These are phyloP conservation scores for Acanthopagrus latus DNA, from an alignment of 2,797 vertebrate species.

Conservation along the genomic window DNA sequence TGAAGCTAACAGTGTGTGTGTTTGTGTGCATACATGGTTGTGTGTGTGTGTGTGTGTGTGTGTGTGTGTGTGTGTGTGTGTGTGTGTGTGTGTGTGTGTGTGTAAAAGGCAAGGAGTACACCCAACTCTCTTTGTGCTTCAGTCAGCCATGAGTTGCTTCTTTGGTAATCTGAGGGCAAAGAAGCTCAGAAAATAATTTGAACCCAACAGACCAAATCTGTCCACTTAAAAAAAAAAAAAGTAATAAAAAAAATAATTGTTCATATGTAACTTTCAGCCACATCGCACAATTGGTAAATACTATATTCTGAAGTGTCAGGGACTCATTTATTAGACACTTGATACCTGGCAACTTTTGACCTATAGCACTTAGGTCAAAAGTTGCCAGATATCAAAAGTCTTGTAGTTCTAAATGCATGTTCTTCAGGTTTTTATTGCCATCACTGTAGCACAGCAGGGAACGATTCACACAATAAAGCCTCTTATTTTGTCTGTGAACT, in stretches of 20 bases:
- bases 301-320: background rate
- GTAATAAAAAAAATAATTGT: too few species aligned
- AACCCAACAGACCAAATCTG: background rate
- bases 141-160: slow-evolving; percentile 74
- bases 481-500: too few species aligned
- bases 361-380: background rate
- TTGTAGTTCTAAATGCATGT: too few species aligned
- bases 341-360: too few species aligned
- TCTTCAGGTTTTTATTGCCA: too few species aligned
- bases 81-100: slow-evolving; percentile 16
- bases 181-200: slow-evolving; percentile 10
- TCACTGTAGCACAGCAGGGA: too few species aligned
- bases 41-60: slow-evolving; percentile 7
- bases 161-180: slow-evolving; percentile 83
- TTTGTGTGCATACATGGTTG: slow-evolving; percentile 1
- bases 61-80: background rate
- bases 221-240: background rate
- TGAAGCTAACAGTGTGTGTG: slow-evolving; percentile 64
- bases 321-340: background rate
- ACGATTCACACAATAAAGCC: too few species aligned
- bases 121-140: slow-evolving; percentile 57
- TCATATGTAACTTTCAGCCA: background rate
- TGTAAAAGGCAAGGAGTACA: slow-evolving; percentile 51
- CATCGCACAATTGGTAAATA: background rate
- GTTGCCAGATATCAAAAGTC: background rate